A percentile compares a stretch with the other conserved stretches of the same genome.
Evolutionary conservation across 2,113 vertebrate genomes (phyloP).

Genomic region (Natator depressus): DNA sequence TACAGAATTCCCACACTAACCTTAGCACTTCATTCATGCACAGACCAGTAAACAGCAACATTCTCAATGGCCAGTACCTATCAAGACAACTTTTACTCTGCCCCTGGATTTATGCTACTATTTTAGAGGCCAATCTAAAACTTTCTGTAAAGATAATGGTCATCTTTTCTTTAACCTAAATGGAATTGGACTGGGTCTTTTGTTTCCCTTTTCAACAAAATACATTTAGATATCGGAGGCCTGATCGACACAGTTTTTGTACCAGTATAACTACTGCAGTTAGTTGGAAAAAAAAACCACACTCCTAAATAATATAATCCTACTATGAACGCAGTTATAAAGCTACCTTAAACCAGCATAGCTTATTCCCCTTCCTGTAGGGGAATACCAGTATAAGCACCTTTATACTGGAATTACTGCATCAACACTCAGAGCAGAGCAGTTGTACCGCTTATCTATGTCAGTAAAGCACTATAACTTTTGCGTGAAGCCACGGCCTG

Average conservation of each 20-base stretch:
- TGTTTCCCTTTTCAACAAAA: neutral
- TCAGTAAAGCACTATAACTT: neutral
- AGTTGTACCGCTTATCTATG: neutral
- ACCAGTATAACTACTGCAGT: neutral
- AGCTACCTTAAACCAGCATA: neutral
- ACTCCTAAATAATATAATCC: too few species aligned
- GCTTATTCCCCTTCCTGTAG: neutral
- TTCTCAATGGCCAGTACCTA: neutral
- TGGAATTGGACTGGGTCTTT: neutral
- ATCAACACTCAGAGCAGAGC: neutral
- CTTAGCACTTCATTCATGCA: neutral
- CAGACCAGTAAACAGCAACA: neutral
- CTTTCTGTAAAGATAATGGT: accelerated
- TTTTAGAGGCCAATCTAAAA: neutral
- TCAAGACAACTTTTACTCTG: neutral
- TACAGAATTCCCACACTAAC: neutral
- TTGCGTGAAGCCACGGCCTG: neutral
- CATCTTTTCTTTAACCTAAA: neutral
- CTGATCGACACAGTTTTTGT: neutral
- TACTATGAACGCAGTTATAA: neutral
- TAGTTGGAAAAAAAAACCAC: too few species aligned
- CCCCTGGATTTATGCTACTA: neutral
- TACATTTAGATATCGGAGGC: neutral
- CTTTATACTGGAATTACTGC: neutral
- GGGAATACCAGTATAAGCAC: neutral